Conservation (phyloP, 2,113 vertebrate genomes). For the Ciconia stormi region DNA sequence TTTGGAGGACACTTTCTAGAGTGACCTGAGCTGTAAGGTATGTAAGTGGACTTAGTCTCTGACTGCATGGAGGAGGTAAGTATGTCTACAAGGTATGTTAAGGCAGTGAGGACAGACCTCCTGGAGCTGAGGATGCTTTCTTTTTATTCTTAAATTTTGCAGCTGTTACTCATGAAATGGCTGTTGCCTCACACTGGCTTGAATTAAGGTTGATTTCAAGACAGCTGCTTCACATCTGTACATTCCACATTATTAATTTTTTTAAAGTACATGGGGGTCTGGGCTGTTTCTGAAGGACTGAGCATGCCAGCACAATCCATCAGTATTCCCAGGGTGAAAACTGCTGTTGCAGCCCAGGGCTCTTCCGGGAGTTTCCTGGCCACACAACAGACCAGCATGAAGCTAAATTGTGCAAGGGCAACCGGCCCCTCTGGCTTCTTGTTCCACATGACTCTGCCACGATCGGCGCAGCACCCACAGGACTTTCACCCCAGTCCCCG, state of each 20-base stretch:
- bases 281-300: background rate
- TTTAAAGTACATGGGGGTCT: background rate
- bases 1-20: background rate
- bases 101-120: background rate
- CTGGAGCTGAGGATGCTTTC: background rate
- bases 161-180: background rate
- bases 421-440: background rate
- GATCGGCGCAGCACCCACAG: background rate
- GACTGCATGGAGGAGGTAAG: background rate
- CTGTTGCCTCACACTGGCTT: background rate
- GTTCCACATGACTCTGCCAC: background rate
- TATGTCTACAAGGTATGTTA: too few relatives aligned
- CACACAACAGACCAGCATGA: background rate
- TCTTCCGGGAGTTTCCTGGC: background rate
- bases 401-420: background rate
- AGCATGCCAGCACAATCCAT: background rate
- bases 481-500: background rate
- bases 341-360: accelerated
- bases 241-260: background rate
- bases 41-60: background rate
- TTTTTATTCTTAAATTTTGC: background rate
- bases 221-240: background rate
- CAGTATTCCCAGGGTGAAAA: background rate
- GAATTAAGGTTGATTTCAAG: background rate
- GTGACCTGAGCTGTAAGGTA: background rate